A percentile compares a stretch with the other conserved stretches of the same genome.
Evolutionary conservation across 2,797 vertebrate species (phyloP).

Genomic region (Enteromius fasciolatus): DNA sequence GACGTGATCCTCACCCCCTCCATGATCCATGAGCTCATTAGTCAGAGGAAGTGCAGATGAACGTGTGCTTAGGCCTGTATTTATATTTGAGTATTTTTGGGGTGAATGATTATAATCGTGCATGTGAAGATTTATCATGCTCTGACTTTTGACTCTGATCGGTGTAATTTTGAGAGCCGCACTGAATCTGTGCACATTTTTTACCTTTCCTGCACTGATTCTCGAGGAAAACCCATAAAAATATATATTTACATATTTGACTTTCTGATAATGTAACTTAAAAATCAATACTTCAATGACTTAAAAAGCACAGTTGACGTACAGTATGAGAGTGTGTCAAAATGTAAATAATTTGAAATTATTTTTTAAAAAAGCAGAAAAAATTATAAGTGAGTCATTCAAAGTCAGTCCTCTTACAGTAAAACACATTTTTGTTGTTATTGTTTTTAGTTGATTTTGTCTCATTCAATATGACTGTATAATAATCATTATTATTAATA

Average conservation of each 20-base stretch:
- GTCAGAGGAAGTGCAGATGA: conserved; percentile 33
- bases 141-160: conserved; percentile 29
- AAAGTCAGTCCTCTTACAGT: not conserved
- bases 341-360: no score
- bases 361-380: no score
- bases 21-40: conserved; percentile 53
- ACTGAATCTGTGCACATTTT: not conserved
- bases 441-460: not conserved
- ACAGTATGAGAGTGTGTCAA: no score
- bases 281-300: not conserved
- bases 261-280: not conserved
- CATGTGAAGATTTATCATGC: conserved; percentile 34
- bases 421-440: not conserved
- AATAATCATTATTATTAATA: not conserved
- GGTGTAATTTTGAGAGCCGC: conserved; percentile 5
- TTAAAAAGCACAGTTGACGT: no score
- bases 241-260: not conserved
- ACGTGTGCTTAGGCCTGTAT: conserved; percentile 38
- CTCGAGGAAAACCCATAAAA: not conserved
- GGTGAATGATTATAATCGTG: conserved; percentile 33
- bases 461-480: not conserved
- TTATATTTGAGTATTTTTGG: conserved; percentile 42
- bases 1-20: conserved; percentile 64
- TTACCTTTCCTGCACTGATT: not conserved
- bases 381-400: not conserved